These are phyloP conservation scores for Lycocorax pyrrhopterus DNA, from an alignment of 2,113 vertebrate species.

Conservation along the genomic window DNA sequence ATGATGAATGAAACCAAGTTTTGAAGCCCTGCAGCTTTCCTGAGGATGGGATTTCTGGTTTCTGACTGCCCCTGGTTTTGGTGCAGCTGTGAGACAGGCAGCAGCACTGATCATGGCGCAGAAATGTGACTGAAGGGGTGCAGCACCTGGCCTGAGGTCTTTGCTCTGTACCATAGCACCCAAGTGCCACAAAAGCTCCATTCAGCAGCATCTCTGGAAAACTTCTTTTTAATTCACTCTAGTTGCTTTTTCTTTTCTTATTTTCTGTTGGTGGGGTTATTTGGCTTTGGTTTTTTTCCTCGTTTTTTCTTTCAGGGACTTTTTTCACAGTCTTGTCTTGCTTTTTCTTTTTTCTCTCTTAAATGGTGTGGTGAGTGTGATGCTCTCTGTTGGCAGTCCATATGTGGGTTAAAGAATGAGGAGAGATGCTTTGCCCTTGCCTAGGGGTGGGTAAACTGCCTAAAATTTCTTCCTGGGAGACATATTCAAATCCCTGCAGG, in stretches of 20 bases:
- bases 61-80: neutral
- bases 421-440: neutral
- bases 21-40: neutral
- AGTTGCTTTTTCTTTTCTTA: neutral
- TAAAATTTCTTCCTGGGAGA: neutral
- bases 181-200: neutral
- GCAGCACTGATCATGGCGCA: neutral
- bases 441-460: neutral
- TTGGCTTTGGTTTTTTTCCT: neutral
- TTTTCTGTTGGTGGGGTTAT: neutral
- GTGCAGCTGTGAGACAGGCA: neutral
- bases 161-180: neutral
- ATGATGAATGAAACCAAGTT: neutral
- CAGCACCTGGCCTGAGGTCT: neutral
- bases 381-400: neutral
- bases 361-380: neutral
- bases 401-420: neutral
- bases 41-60: neutral
- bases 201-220: neutral
- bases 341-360: neutral
- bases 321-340: neutral
- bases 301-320: neutral
- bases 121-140: neutral
- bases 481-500: neutral
- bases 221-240: neutral